Evolutionary conservation across 2,888 invertebrate species (phyloP).

Genomic region (Dexiosoma caninum): DNA sequence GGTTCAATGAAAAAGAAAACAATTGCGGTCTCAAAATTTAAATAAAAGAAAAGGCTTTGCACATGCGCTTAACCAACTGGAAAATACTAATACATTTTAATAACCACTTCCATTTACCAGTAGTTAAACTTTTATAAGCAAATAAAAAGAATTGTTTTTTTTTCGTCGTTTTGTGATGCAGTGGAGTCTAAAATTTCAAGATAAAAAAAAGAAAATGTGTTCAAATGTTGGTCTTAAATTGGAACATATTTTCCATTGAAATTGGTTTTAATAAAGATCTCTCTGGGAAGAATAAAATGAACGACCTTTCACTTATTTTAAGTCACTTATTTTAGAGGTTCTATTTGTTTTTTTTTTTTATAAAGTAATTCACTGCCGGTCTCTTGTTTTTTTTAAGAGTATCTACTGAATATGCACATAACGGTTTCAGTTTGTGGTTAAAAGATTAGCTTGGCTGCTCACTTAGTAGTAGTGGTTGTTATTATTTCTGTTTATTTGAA

Average conservation of each 20-base stretch:
- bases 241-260: slow-evolving; percentile 34
- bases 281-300: slow-evolving; percentile 31
- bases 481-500: neutral
- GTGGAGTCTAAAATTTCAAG: slow-evolving; percentile 1
- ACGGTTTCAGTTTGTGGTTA: slow-evolving; percentile 58
- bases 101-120: slow-evolving; percentile 11
- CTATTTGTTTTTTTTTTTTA: neutral
- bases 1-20: neutral
- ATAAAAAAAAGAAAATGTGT: neutral
- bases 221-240: slow-evolving; percentile 10
- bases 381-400: slow-evolving; percentile 7
- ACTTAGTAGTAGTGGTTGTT: neutral
- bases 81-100: slow-evolving; percentile 41
- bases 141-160: neutral
- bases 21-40: slow-evolving; percentile 24
- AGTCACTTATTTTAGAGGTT: neutral
- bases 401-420: slow-evolving; percentile 33
- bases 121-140: slow-evolving; percentile 7
- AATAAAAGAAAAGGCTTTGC: slow-evolving; percentile 34
- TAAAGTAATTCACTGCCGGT: neutral
- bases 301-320: slow-evolving; percentile 55
- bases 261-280: slow-evolving; percentile 42
- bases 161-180: neutral
- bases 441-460: slow-evolving; percentile 37
- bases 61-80: slow-evolving; percentile 43